phyloP scores from a whole-genome alignment of 2,888 invertebrate genomes.

The Caenorhabditis sp. region DNA sequence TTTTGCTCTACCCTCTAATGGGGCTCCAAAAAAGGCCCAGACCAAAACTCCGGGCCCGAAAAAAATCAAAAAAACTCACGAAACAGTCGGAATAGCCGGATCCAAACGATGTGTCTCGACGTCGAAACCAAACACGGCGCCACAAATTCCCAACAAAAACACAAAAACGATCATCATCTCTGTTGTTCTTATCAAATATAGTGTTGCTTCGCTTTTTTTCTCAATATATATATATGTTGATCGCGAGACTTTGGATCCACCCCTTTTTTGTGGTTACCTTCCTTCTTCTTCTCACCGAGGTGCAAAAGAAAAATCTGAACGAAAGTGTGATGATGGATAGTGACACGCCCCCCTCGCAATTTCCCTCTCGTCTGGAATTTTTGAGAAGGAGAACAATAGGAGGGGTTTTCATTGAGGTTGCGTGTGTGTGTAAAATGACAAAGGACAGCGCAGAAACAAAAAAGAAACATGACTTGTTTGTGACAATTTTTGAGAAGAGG shows the following conservation, averaged over 20 bases:
- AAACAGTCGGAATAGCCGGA: constrained; percentile 59
- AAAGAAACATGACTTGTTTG: neutral
- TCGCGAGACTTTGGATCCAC: neutral
- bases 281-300: no score
- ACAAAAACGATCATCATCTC: neutral
- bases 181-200: neutral
- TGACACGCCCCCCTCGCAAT: neutral
- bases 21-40: no score
- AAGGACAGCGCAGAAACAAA: neutral
- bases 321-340: neutral
- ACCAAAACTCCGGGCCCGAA: no score
- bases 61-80: constrained; percentile 47
- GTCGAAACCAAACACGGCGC: constrained; percentile 10
- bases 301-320: neutral
- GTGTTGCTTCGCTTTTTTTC: neutral
- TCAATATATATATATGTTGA: neutral
- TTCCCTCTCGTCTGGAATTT: neutral
- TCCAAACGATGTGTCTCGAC: constrained; percentile 51
- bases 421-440: neutral
- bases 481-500: neutral
- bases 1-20: no score
- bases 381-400: neutral
- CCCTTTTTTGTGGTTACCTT: neutral
- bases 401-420: neutral
- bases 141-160: neutral